These are phyloP conservation scores for Ahaetulla prasina DNA, from an alignment of 2,113 vertebrate species.

Conservation along the genomic window DNA sequence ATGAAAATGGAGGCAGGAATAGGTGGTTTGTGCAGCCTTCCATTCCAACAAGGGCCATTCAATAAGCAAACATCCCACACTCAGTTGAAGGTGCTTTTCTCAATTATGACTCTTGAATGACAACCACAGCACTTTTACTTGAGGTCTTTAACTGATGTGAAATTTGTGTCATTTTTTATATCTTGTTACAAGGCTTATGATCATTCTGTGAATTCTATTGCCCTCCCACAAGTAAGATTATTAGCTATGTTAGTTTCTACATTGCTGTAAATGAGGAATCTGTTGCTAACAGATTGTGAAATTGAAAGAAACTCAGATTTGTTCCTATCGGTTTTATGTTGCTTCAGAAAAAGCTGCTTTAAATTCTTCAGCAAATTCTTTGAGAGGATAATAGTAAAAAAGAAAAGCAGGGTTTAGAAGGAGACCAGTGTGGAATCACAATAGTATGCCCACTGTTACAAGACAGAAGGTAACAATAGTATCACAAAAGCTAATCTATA, in stretches of 20 bases:
- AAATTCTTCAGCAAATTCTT: conserved; percentile 40
- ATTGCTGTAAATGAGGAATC: background rate
- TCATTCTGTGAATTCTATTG: background rate
- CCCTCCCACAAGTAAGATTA: background rate
- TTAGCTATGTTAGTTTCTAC: background rate
- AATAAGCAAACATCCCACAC: background rate
- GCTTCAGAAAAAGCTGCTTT: conserved; percentile 22
- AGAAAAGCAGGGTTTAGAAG: conserved; percentile 31
- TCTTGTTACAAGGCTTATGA: background rate
- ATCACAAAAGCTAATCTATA: conserved; percentile 55
- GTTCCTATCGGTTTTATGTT: conserved; percentile 27
- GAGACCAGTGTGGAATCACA: conserved; percentile 42
- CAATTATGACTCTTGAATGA: background rate
- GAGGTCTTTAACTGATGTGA: background rate
- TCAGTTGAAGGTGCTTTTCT: background rate
- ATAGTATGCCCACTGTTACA: conserved; percentile 48
- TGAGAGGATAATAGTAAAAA: conserved; percentile 27
- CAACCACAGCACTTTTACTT: background rate
- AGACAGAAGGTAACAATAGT: conserved; percentile 59
- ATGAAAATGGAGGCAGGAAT: background rate
- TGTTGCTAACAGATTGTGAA: background rate
- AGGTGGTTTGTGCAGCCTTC: background rate
- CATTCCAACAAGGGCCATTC: background rate
- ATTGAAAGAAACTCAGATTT: background rate
- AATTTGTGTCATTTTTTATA: background rate